A percentile compares a stretch with the other conserved stretches of the same genome.
phyloP scores from a whole-genome alignment of 2,797 vertebrate species.

The Knipowitschia caucasica region DNA sequence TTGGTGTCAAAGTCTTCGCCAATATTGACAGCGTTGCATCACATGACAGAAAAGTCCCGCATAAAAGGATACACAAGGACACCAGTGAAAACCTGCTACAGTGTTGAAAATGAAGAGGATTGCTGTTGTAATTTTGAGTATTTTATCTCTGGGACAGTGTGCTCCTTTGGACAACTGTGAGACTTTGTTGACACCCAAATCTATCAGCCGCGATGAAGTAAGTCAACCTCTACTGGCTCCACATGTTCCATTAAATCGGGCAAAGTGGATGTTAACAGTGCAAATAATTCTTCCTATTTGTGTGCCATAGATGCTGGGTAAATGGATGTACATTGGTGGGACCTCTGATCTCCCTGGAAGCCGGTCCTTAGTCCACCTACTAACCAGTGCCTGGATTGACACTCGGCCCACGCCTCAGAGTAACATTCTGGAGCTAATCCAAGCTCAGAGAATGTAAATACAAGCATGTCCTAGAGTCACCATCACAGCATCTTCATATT shows the following conservation, averaged over 20 bases:
- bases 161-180: constrained; percentile 50
- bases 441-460: constrained; percentile 59
- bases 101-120: constrained; percentile 42
- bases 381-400: constrained; percentile 48
- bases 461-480: not conserved
- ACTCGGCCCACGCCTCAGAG: constrained; percentile 31
- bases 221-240: constrained; percentile 17
- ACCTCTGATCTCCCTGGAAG: constrained; percentile 65
- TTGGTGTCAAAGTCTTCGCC: not conserved
- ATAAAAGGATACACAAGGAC: not conserved
- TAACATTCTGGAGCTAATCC: constrained; percentile 47
- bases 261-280: not conserved
- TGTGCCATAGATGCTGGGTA: constrained; percentile 53
- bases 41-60: not conserved
- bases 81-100: not conserved
- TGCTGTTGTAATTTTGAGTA: constrained; percentile 30
- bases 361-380: constrained; percentile 44
- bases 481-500: not conserved
- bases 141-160: constrained; percentile 39
- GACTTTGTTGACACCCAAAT: constrained; percentile 40
- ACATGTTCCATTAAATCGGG: not conserved
- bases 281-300: not conserved
- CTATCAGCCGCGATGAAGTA: constrained; percentile 47
- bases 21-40: not conserved
- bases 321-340: constrained; percentile 53